These are phyloP conservation scores for Choristoneura fumiferana DNA, from an alignment of 1,140 invertebrate genomes.

Conservation along the genomic window DNA sequence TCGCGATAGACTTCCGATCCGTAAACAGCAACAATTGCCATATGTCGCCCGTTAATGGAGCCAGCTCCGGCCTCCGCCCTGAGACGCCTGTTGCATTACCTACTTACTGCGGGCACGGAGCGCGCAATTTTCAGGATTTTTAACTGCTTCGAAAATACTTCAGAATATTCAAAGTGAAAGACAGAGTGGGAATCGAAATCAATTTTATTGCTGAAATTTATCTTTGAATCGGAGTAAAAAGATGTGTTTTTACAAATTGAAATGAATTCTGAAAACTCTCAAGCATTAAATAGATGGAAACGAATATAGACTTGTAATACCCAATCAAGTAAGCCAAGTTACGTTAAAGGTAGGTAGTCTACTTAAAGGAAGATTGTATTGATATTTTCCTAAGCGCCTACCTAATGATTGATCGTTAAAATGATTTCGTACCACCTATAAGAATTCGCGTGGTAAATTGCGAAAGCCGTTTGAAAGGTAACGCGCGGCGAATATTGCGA, in stretches of 20 bases:
- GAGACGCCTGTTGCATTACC: slow-evolving; percentile 18
- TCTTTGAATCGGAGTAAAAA: no score
- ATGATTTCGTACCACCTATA: slow-evolving; percentile 2
- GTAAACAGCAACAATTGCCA: slow-evolving; percentile 65
- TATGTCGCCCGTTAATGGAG: slow-evolving; percentile 55
- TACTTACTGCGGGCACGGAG: neutral
- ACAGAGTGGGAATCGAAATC: no score
- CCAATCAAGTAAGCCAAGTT: neutral
- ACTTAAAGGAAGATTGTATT: slow-evolving; percentile 33
- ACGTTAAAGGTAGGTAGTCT: neutral
- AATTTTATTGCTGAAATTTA: no score
- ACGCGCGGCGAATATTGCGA: neutral
- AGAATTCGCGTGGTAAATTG: slow-evolving; percentile 14
- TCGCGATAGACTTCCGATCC: slow-evolving; percentile 52
- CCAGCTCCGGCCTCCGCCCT: slow-evolving; percentile 27
- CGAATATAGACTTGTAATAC: slow-evolving; percentile 1
- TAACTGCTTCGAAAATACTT: no score
- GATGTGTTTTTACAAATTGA: no score
- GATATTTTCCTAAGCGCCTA: slow-evolving; percentile 28
- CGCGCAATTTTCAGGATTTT: no score
- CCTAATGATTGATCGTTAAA: slow-evolving; percentile 18
- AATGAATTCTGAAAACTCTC: no score
- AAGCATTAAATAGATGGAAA: no score
- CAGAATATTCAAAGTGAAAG: no score
- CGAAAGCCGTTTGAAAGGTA: neutral